Conservation (phyloP, 2,888 invertebrate genomes). For the Thera obeliscata region DNA sequence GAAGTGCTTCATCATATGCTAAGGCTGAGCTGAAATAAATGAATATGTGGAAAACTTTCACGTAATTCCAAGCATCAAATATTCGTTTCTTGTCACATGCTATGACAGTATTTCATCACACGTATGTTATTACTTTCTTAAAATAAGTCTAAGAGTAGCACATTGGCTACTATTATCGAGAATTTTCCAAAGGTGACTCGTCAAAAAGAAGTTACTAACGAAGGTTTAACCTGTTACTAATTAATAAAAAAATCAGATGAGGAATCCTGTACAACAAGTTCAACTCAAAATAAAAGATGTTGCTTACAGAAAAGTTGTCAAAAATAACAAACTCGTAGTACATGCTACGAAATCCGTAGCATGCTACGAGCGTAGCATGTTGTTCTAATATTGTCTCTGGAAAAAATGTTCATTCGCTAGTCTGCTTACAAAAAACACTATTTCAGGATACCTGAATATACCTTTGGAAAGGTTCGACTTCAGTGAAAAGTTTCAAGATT, state of each 20-base stretch:
- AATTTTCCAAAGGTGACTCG: no score
- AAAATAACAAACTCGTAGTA: slow-evolving; percentile 22
- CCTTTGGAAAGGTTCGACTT: neutral
- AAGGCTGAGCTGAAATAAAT: slow-evolving; percentile 6
- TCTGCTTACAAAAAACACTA: neutral
- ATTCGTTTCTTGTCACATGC: neutral
- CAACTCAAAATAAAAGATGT: slow-evolving; percentile 12
- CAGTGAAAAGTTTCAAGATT: slow-evolving; percentile 5
- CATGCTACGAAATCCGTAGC: slow-evolving; percentile 30
- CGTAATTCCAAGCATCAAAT: neutral
- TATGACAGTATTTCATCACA: neutral
- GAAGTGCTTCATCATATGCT: slow-evolving; percentile 16
- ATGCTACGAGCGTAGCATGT: slow-evolving; percentile 14
- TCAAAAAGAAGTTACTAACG: no score
- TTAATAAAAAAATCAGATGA: no score
- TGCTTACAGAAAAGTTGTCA: slow-evolving; percentile 8
- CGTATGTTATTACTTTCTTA: neutral
- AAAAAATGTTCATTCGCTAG: neutral
- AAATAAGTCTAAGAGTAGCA: neutral
- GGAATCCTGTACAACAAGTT: no score
- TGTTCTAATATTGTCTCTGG: slow-evolving; percentile 1
- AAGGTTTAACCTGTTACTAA: no score
- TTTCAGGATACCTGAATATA: no score
- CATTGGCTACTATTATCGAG: no score
- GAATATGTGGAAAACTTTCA: slow-evolving; percentile 5